These are phyloP conservation scores for Autographa pulchrina DNA, from an alignment of 2,888 invertebrate genomes.

Conservation along the genomic window DNA sequence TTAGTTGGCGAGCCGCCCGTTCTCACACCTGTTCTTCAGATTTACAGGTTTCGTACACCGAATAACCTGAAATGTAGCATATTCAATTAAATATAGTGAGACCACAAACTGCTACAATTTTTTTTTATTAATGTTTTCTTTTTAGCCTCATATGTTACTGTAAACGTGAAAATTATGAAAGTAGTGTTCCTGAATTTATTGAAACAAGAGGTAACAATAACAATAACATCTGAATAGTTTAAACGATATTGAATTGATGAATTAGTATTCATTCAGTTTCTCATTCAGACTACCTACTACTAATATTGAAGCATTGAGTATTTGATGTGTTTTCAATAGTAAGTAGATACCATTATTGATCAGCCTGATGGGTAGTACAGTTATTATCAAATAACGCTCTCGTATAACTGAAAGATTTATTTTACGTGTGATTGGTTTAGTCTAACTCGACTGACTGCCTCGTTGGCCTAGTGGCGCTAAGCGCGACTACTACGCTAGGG, in stretches of 20 bases:
- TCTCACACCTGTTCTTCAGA: conserved; percentile 43
- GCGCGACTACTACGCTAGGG: too few species aligned
- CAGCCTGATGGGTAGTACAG: conserved; percentile 28
- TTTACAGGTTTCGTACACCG: conserved; percentile 25
- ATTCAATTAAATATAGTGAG: neutral
- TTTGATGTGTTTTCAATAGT: conserved; percentile 32
- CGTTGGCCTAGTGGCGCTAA: too few species aligned
- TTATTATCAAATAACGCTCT: conserved; percentile 13
- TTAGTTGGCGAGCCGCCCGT: conserved; percentile 60
- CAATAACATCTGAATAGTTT: too few species aligned
- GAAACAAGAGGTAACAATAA: too few species aligned
- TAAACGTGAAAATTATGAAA: too few species aligned
- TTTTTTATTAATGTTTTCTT: too few species aligned
- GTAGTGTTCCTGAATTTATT: too few species aligned
- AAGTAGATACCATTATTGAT: conserved; percentile 17
- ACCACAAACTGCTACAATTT: too few species aligned
- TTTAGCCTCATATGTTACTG: too few species aligned
- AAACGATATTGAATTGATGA: neutral
- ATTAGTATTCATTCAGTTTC: conserved; percentile 2
- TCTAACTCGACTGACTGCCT: conserved; percentile 10
- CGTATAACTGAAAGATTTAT: conserved; percentile 20
- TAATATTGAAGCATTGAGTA: conserved; percentile 19
- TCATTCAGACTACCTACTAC: conserved; percentile 17
- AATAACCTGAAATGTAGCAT: neutral
- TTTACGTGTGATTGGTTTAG: conserved; percentile 25